Conservation (phyloP, 2,888 invertebrate species). For the Papilio protenor region DNA sequence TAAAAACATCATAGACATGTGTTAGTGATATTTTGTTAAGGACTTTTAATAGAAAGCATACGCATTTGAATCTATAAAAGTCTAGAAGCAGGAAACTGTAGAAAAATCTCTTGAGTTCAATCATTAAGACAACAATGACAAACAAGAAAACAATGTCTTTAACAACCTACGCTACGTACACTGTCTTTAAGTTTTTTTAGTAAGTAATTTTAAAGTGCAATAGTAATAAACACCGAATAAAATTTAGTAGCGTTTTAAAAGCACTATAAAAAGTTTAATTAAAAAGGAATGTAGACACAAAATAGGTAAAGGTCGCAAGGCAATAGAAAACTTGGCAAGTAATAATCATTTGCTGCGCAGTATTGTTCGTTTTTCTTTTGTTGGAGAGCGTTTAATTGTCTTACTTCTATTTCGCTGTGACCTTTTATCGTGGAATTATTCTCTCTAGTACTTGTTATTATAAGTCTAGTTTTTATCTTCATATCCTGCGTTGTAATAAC, state of each 20-base stretch:
- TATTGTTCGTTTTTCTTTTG: constrained; percentile 31
- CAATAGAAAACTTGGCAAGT: constrained; percentile 32
- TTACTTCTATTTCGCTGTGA: constrained; percentile 27
- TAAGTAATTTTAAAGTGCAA: not conserved
- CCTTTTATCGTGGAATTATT: not conserved
- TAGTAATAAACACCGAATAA: not conserved
- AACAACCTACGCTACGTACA: not conserved
- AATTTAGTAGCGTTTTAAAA: constrained; percentile 7
- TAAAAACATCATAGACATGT: not conserved
- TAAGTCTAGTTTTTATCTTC: too few species aligned
- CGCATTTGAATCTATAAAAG: not conserved
- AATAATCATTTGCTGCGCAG: constrained; percentile 26
- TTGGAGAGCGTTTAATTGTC: constrained; percentile 18
- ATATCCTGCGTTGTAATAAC: too few species aligned
- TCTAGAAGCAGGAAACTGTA: not conserved
- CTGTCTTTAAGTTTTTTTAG: not conserved
- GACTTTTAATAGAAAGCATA: not conserved
- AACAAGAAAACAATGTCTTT: not conserved
- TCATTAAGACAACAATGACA: not conserved
- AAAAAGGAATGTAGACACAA: constrained; percentile 16
- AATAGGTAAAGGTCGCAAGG: constrained; percentile 27
- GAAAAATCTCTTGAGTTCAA: not conserved
- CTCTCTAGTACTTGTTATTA: too few species aligned
- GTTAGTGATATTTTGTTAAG: not conserved
- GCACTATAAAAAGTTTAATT: constrained; percentile 8